Evolutionary conservation across 2,113 vertebrate species (phyloP).

Genomic region (Gopherus flavomarginatus): DNA sequence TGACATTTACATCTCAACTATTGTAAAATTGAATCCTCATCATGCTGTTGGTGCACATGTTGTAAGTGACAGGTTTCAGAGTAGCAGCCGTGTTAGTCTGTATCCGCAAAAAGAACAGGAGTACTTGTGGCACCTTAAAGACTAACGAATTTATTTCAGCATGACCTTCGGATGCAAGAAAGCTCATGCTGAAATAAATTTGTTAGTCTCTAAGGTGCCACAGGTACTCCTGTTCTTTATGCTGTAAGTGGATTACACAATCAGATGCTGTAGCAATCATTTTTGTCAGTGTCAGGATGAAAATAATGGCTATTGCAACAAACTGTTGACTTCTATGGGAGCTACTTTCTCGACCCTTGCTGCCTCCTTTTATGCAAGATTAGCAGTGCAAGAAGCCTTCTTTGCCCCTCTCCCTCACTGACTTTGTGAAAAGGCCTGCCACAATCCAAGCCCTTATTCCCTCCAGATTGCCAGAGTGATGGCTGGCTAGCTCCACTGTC

Average conservation of each 20-base stretch:
- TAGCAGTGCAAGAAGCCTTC: slow-evolving; percentile 23
- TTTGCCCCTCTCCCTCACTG: slow-evolving; percentile 31
- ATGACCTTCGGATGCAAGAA: too few species aligned
- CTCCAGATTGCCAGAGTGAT: not conserved
- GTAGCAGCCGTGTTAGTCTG: too few species aligned
- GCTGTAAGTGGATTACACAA: slow-evolving; percentile 60
- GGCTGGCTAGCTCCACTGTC: not conserved
- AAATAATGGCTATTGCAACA: slow-evolving; percentile 65
- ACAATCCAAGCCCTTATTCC: not conserved
- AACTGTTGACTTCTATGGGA: slow-evolving; percentile 64
- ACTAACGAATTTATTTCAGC: too few species aligned
- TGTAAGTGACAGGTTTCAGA: slow-evolving; percentile 8
- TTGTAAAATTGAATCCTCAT: slow-evolving; percentile 63
- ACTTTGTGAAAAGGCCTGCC: slow-evolving; percentile 30
- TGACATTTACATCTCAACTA: slow-evolving; percentile 76
- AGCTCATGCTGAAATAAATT: too few species aligned
- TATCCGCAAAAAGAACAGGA: too few species aligned
- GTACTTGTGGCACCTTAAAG: too few species aligned
- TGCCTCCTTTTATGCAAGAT: not conserved
- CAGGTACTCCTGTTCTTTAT: too few species aligned
- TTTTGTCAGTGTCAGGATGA: slow-evolving; percentile 73
- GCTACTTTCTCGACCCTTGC: slow-evolving; percentile 61
- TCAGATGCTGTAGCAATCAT: slow-evolving; percentile 66
- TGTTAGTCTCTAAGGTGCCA: too few species aligned
- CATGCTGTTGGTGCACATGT: slow-evolving; percentile 46